Percentiles rank a stretch among this genome's conserved stretches.
phyloP scores from a whole-genome alignment of 1,140 invertebrate genomes.

The Drosophila melanica region DNA sequence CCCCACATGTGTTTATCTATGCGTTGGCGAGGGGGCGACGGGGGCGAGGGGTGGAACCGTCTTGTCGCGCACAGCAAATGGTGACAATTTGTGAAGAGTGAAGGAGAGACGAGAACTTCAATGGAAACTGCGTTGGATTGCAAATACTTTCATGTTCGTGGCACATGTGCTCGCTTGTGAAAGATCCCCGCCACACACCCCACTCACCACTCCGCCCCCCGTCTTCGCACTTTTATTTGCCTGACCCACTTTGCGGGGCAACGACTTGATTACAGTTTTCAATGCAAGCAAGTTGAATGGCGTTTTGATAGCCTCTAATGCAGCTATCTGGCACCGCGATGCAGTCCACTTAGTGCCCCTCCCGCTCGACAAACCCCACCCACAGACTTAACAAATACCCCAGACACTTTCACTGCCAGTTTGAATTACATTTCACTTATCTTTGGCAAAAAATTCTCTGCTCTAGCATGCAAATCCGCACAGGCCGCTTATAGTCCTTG shows the following conservation, averaged over 20 bases:
- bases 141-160: slow-evolving; percentile 58
- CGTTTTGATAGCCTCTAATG: slow-evolving; percentile 77
- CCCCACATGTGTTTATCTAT: slow-evolving; percentile 31
- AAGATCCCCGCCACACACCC: background rate
- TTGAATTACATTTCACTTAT: slow-evolving; percentile 57
- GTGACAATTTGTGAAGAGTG: slow-evolving; percentile 71
- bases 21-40: background rate
- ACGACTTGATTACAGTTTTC: slow-evolving; percentile 75
- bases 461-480: slow-evolving; percentile 59
- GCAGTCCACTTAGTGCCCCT: slow-evolving; percentile 73
- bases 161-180: slow-evolving; percentile 30
- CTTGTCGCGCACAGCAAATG: slow-evolving; percentile 58
- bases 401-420: slow-evolving; percentile 59
- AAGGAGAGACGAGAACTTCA: slow-evolving; percentile 12
- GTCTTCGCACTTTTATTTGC: slow-evolving; percentile 46
- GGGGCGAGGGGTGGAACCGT: background rate
- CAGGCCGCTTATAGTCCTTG: slow-evolving; percentile 60
- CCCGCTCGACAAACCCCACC: background rate
- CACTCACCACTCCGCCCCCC: background rate
- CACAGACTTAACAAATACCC: slow-evolving; percentile 10
- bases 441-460: slow-evolving; percentile 41
- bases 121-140: slow-evolving; percentile 46
- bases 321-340: slow-evolving; percentile 74
- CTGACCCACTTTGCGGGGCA: slow-evolving; percentile 63
- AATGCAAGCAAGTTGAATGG: slow-evolving; percentile 63